Evolutionary conservation across 2,113 vertebrate genomes (phyloP).

Genomic region (Macroglossus sobrinus): DNA sequence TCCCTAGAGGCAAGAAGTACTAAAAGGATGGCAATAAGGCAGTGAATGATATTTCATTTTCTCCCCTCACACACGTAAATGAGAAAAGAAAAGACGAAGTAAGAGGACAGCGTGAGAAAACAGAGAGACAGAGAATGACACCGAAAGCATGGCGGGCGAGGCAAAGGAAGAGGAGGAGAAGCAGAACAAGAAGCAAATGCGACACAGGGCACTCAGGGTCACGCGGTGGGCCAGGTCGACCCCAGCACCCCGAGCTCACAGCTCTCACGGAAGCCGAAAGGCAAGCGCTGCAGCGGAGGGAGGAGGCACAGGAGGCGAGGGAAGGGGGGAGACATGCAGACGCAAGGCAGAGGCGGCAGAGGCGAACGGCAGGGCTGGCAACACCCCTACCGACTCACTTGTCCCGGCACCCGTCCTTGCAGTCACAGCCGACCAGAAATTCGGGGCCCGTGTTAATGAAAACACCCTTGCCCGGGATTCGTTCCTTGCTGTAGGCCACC

Average conservation of each 20-base stretch:
- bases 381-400: constrained; percentile 85
- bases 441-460: constrained; percentile 95
- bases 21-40: not conserved
- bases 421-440: constrained; percentile 97
- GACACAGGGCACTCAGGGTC: not conserved
- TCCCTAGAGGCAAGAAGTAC: not conserved
- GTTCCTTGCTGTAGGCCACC: constrained; percentile 97
- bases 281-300: not conserved
- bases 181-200: not conserved
- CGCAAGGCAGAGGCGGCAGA: too few species aligned
- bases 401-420: constrained; percentile 95
- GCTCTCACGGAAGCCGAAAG: not conserved
- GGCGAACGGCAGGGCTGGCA: not conserved
- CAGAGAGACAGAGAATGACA: not conserved
- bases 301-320: not conserved
- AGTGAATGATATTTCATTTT: not conserved
- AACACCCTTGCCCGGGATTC: constrained; percentile 95
- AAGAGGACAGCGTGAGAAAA: not conserved
- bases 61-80: not conserved
- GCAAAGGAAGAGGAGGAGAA: not conserved
- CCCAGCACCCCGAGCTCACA: not conserved
- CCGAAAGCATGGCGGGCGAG: not conserved
- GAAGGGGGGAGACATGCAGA: too few species aligned
- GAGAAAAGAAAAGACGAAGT: not conserved
- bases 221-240: not conserved